These are phyloP conservation scores for Flexamia atlantica DNA, from an alignment of 2,888 invertebrate species.

Conservation along the genomic window DNA sequence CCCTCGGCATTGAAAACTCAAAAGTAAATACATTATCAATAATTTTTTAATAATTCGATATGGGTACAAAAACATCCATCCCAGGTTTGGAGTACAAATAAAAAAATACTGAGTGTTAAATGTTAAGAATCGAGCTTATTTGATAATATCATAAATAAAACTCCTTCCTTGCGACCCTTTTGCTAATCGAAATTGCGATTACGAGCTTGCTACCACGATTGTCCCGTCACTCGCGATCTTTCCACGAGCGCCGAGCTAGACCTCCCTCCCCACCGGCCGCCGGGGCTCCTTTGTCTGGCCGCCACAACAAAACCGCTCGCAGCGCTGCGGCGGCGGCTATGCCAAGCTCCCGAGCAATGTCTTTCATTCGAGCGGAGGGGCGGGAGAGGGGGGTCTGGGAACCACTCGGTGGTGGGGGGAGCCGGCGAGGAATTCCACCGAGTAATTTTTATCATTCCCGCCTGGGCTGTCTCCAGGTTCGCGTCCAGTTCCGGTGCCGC, in stretches of 20 bases:
- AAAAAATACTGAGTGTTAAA: no score
- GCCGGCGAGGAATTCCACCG: conserved; percentile 53
- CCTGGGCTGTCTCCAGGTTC: conserved; percentile 61
- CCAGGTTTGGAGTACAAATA: no score
- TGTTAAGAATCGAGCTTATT: no score
- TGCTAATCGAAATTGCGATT: no score
- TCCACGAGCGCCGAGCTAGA: background rate
- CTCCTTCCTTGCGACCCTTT: no score
- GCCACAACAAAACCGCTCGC: background rate
- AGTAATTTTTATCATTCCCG: conserved; percentile 58
- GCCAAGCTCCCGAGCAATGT: conserved; percentile 64
- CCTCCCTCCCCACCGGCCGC: background rate
- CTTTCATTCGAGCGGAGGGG: conserved; percentile 64
- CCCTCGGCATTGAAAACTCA: no score
- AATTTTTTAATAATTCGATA: no score
- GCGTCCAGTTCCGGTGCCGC: conserved; percentile 53
- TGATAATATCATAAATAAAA: no score
- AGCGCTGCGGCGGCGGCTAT: conserved; percentile 66
- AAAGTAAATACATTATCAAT: no score
- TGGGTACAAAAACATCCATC: no score
- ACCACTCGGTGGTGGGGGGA: conserved; percentile 48
- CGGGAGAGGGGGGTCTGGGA: conserved; percentile 63
- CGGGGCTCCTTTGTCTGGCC: conserved; percentile 36
- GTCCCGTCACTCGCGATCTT: background rate
- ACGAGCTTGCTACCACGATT: no score